A percentile compares a stretch with the other conserved stretches of the same genome.
phyloP scores from a whole-genome alignment of 92 coral and sea anemone genomes.

The Parazoanthus darwini region DNA sequence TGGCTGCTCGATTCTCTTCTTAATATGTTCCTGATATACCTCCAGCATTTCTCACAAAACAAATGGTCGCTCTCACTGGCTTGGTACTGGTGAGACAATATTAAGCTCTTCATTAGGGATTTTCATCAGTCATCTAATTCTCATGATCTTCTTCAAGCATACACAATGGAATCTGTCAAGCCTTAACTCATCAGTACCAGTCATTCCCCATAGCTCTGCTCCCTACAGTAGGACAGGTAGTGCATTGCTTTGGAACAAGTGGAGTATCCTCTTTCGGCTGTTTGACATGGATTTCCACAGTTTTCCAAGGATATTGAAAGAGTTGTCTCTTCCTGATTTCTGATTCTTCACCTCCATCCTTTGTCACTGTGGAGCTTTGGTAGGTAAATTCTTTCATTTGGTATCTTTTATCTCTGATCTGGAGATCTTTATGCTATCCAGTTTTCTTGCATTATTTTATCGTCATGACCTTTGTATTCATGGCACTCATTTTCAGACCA shows the following conservation, averaged over 20 bases:
- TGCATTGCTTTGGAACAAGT: not conserved
- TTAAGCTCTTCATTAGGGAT: not conserved
- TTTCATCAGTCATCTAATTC: not conserved
- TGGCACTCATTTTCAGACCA: no score
- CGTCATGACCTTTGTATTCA: no score
- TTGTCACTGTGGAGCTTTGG: no score
- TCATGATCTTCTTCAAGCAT: no score
- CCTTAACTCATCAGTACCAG: not conserved
- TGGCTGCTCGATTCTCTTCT: no score
- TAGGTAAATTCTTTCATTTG: no score
- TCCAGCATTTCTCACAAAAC: slow-evolving; percentile 4
- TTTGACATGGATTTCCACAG: not conserved
- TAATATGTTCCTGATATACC: no score
- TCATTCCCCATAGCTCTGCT: no score
- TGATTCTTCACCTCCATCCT: slow-evolving; percentile 1
- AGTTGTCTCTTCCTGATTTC: not conserved
- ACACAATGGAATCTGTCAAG: not conserved
- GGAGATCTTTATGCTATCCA: no score
- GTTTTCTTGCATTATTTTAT: no score
- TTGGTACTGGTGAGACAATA: not conserved
- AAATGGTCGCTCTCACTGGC: not conserved
- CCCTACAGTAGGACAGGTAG: not conserved
- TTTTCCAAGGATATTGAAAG: not conserved
- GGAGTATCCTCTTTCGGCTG: not conserved
- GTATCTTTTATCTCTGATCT: no score